Conservation (phyloP, 2,113 vertebrate genomes). For the Ptilorrhoa leucosticta region DNA sequence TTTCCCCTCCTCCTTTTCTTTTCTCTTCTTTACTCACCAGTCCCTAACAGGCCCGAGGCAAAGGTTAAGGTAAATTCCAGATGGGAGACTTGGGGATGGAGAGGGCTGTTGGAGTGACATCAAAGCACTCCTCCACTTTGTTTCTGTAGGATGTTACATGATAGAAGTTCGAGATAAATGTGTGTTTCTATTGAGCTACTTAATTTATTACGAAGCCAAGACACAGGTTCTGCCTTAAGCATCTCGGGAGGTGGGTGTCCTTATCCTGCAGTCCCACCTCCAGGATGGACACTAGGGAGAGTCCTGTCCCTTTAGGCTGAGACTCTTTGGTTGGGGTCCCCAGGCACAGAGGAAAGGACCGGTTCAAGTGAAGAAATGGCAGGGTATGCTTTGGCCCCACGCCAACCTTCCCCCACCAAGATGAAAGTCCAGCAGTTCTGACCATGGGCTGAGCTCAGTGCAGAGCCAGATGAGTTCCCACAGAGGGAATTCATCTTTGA, state of each 20-base stretch:
- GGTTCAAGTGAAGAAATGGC: not conserved
- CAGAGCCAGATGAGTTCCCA: not conserved
- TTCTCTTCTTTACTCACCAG: not conserved
- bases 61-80: not conserved
- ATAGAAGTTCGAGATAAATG: constrained; percentile 3
- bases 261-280: not conserved
- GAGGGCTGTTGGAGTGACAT: not conserved
- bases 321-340: not conserved
- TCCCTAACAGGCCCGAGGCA: not conserved
- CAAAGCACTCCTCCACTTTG: not conserved
- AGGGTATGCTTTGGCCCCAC: not conserved
- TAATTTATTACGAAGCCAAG: not conserved
- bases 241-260: not conserved
- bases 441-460: not conserved
- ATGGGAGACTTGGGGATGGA: not conserved
- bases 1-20: not conserved
- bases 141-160: not conserved
- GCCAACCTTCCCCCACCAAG: not conserved
- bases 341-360: not conserved
- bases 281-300: not conserved
- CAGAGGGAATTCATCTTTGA: not conserved
- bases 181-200: not conserved
- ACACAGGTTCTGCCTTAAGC: not conserved
- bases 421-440: not conserved
- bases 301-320: not conserved